Conservation (phyloP, 2,113 vertebrate species). For the Embiotoca jacksoni region DNA sequence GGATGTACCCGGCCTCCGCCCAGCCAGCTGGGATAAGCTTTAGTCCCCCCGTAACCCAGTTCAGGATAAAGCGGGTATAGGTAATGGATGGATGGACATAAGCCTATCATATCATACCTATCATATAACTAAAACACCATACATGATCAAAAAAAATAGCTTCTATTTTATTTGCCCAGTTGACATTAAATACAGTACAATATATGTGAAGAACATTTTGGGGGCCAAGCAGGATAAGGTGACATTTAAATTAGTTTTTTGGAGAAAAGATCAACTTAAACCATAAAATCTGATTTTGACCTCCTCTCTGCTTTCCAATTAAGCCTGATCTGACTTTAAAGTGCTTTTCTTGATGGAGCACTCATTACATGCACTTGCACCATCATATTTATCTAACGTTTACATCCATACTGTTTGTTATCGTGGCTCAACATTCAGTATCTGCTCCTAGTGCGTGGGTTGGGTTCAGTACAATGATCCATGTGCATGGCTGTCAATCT, state of each 20-base stretch:
- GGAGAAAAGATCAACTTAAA: neutral
- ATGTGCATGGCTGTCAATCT: neutral
- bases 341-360: constrained; percentile 3
- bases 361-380: constrained; percentile 22
- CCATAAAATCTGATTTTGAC: neutral
- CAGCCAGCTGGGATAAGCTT: too few relatives aligned
- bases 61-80: too few relatives aligned
- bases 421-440: neutral
- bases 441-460: constrained; percentile 2
- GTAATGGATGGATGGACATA: too few relatives aligned
- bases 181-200: neutral
- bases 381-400: constrained; percentile 16
- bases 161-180: neutral
- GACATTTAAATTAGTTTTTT: neutral
- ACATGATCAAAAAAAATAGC: too few relatives aligned
- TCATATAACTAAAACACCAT: too few relatives aligned
- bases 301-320: neutral
- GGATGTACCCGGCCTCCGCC: too few relatives aligned
- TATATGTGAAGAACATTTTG: neutral
- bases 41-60: too few relatives aligned
- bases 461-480: neutral
- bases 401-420: constrained; percentile 31
- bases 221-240: neutral
- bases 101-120: too few relatives aligned
- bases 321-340: constrained; percentile 4